Evolutionary conservation across 1,140 invertebrate species (phyloP), one percentile per base, ranked within the genome.

Genomic region (Heliothis subflexa): DNA sequence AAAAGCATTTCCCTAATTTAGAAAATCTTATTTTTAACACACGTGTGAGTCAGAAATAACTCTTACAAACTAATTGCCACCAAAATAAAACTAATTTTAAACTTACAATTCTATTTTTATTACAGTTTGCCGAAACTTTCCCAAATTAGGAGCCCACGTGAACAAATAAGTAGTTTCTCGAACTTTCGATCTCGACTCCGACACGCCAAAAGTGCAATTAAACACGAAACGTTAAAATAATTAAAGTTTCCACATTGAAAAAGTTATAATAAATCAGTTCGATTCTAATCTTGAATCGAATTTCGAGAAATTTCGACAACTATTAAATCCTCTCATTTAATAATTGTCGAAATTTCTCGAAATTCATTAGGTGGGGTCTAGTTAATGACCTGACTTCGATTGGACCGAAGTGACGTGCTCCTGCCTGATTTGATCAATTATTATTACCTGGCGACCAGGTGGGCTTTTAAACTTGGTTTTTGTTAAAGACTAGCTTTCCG

Each of bases 381-480:
- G 73, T 64, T 75, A 61, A 50, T 47, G 57, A 61, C 54, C 57
- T 0, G 33, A 18, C 16, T 28, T 49, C 10, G 21, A 25, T 61
- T 47, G 70, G 12, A 11, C 16, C 11, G 40, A 61, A 25, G 47
- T 75, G 25, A 18, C 73, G 73, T 75, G 73, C 59, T 25, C 50
- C 25, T 1, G 33, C 0, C 33, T 62, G 73, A 75, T 75, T 75
- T 75, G 73, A 75, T 75, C 73, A 75, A 75, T 75, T 75, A 75
- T 21, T 45, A 61, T 61, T 25, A 61, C 21, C 16, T 1, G 25
- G 12, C 2, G 52, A 33, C 25, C 55, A 74, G 72, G 55, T 74
- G n/a, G 16, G 9, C 4, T 54, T 50, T 25, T 3, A 28, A 55
- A 33, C 28, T 50, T 25, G 49, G 10, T 28, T n/a, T 54, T 28